These are phyloP conservation scores for Synanthedon myopaeformis DNA, from an alignment of 2,888 invertebrate species.

Conservation along the genomic window DNA sequence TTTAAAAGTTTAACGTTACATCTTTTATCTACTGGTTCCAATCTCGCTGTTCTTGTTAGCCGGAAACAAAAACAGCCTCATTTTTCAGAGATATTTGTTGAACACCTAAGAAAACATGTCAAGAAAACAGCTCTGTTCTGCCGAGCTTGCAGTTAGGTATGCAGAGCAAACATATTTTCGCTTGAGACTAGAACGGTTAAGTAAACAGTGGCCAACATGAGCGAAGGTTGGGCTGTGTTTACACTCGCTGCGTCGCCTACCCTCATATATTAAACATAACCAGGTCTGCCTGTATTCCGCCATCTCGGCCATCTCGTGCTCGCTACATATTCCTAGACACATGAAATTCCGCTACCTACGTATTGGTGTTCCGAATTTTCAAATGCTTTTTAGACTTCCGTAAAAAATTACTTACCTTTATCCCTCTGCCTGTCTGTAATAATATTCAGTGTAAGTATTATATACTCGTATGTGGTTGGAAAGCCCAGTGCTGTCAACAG, in stretches of 20 bases:
- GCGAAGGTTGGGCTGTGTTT: slow-evolving; percentile 61
- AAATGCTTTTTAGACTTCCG: too few relatives aligned
- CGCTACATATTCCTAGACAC: not conserved
- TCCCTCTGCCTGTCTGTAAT: too few relatives aligned
- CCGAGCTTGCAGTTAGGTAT: slow-evolving; percentile 52
- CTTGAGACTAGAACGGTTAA: slow-evolving; percentile 61
- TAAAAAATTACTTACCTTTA: too few relatives aligned
- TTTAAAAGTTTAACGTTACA: too few relatives aligned
- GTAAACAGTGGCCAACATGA: slow-evolving; percentile 59
- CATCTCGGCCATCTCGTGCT: slow-evolving; percentile 15
- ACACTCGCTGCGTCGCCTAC: slow-evolving; percentile 62
- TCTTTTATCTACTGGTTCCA: not conserved
- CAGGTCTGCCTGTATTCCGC: slow-evolving; percentile 43
- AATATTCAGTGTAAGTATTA: too few relatives aligned
- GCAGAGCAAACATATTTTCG: slow-evolving; percentile 69
- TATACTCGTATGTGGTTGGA: too few relatives aligned
- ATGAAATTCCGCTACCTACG: too few relatives aligned
- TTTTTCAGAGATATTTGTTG: slow-evolving; percentile 26
- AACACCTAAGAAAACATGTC: slow-evolving; percentile 51
- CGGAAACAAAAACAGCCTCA: not conserved
- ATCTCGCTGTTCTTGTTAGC: too few relatives aligned
- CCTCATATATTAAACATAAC: slow-evolving; percentile 68
- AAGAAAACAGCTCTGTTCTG: slow-evolving; percentile 18
- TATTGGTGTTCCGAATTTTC: too few relatives aligned
- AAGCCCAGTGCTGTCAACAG: too few relatives aligned